These are phyloP conservation scores for Callionymus lyra DNA, from an alignment of 2,113 vertebrate genomes.

Conservation along the genomic window DNA sequence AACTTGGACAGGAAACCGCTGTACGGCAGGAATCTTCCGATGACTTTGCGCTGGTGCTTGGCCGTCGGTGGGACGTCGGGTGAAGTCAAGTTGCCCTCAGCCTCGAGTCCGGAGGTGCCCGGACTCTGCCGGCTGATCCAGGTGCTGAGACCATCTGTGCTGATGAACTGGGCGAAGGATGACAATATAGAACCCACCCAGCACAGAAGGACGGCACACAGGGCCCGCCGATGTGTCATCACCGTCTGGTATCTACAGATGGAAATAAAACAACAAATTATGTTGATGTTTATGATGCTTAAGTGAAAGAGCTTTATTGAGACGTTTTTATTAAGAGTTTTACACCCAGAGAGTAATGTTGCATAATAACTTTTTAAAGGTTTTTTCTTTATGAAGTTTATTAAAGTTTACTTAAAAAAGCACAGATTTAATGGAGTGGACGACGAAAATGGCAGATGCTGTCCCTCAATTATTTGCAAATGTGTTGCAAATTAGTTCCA, in stretches of 20 bases:
- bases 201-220: conserved; percentile 57
- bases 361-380: too few species aligned
- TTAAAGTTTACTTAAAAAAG: too few species aligned
- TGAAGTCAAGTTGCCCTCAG: conserved; percentile 46
- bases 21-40: conserved; percentile 55
- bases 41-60: conserved; percentile 37
- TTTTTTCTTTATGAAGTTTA: too few species aligned
- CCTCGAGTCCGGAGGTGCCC: conserved; percentile 24
- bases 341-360: too few species aligned
- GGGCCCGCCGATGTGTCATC: conserved; percentile 51
- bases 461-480: too few species aligned
- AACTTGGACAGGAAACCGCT: conserved; percentile 69
- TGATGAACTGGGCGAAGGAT: conserved; percentile 69
- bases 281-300: too few species aligned
- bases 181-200: conserved; percentile 65
- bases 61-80: too few species aligned
- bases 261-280: conserved; percentile 9
- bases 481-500: too few species aligned
- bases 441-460: too few species aligned
- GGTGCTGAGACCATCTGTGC: conserved; percentile 41
- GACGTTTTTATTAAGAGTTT: too few species aligned
- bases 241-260: conserved; percentile 52
- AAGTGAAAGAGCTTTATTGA: too few species aligned
- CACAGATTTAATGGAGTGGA: too few species aligned
- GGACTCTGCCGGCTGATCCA: conserved; percentile 9